phyloP scores from a whole-genome alignment of 2,888 invertebrate species.

The Polydrusus cervinus region DNA sequence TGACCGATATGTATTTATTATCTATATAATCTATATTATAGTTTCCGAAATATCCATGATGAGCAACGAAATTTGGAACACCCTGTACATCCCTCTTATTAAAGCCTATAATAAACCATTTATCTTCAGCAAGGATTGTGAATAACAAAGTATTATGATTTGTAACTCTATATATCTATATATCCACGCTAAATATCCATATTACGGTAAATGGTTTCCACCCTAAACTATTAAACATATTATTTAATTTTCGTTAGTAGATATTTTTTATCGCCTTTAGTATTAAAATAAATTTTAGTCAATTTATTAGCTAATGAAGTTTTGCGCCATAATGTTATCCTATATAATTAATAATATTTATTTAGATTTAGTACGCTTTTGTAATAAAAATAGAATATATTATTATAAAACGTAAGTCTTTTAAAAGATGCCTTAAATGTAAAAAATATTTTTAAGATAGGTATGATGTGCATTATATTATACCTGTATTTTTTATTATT shows the following conservation, averaged over 20 bases:
- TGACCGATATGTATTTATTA: too few relatives aligned
- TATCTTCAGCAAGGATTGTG: too few relatives aligned
- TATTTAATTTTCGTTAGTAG: constrained; percentile 13
- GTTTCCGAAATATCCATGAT: too few relatives aligned
- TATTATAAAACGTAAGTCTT: not conserved
- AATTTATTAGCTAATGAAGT: constrained; percentile 6
- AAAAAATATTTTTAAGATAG: not conserved
- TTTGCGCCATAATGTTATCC: constrained; percentile 3
- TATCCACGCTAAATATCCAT: not conserved
- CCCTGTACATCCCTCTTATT: too few relatives aligned
- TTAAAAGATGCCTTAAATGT: constrained; percentile 15
- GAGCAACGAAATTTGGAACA: too few relatives aligned
- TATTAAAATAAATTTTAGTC: constrained; percentile 21
- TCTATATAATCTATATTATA: too few relatives aligned
- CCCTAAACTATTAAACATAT: too few relatives aligned
- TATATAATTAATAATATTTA: constrained; percentile 1
- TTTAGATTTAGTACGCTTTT: constrained; percentile 7
- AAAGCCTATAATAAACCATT: too few relatives aligned
- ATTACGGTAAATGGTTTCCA: not conserved
- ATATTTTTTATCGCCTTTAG: constrained; percentile 17
- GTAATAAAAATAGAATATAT: not conserved
- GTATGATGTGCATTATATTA: not conserved
- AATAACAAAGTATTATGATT: not conserved
- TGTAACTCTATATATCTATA: not conserved
- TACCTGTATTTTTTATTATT: not conserved